phyloP scores from a whole-genome alignment of 1,140 invertebrate species.

The Wiebesia pumilae region DNA sequence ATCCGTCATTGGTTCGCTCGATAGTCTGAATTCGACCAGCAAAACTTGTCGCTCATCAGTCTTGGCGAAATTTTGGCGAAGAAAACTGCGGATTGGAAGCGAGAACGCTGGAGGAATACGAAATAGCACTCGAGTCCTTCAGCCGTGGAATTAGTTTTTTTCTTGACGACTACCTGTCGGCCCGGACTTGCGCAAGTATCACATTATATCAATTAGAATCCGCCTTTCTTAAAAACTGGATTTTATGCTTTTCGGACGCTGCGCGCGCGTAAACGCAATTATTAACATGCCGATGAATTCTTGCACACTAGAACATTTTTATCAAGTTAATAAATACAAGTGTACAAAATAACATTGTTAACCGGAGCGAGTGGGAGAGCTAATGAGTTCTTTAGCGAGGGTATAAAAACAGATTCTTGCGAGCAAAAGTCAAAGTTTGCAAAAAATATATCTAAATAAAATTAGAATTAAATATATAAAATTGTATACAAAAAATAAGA shows the following conservation, averaged over 20 bases:
- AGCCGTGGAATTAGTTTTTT: constrained; percentile 17
- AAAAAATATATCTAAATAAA: too few relatives aligned
- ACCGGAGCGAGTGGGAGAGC: background rate
- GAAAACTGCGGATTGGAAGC: background rate
- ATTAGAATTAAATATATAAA: too few relatives aligned
- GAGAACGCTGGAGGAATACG: background rate
- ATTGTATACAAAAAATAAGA: too few relatives aligned
- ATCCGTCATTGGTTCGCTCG: background rate
- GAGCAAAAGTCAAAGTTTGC: too few relatives aligned
- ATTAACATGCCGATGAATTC: background rate
- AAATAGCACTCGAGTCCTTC: constrained; percentile 13
- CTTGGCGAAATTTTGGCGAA: background rate
- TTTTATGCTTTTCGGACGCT: background rate
- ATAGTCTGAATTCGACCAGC: background rate
- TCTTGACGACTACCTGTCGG: background rate
- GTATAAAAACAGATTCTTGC: too few relatives aligned
- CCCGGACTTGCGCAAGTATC: background rate
- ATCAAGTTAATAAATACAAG: background rate
- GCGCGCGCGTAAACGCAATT: too few relatives aligned
- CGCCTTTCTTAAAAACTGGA: background rate
- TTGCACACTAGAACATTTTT: too few relatives aligned
- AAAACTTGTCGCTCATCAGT: background rate
- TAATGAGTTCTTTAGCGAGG: background rate
- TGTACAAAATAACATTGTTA: background rate
- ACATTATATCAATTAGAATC: constrained; percentile 13